Base-by-base conservation (phyloP, 2,888 invertebrate species). In the Therioaphis trifolii region DNA sequence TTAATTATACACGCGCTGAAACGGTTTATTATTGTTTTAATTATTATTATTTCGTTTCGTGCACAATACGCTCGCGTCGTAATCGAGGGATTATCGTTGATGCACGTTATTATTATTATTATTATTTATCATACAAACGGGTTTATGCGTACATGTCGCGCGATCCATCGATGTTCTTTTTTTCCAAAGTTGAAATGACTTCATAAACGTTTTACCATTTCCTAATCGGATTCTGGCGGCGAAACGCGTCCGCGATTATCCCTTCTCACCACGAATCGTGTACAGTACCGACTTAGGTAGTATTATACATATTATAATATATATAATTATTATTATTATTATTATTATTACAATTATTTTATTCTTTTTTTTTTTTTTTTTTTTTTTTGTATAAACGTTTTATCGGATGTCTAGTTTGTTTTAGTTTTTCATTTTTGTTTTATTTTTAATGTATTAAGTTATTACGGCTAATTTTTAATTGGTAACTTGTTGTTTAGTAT, bases 401-500 rank as follows among this genome's bases (percentile, higher is more conserved):
- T 78, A 66, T 52, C 29, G 29, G 27, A 72, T 27, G 21, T 58
- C 2, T 68, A 68, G 66, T 35, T 68, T 68, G 52, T 78, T 78
- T 77, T 77, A 61, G 43, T 76, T 63, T 63, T 46, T 77, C 29
- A 63, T 63, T 63, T 76, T 71, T 52, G 21, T 74, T 55, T 68
- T 18, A 52, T 66, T 66, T 78, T 71, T 76, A 24, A 71, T 79
- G 58, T 80, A 80, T 58, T 82, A 82, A 61, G 46, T 82, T 72
- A 80, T 80, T 71, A 58, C 46, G 43, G 71, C 21, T 71, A 43
- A 80, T 46, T 61, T 69, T 71, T 71, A 71, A 78, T 55, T 68
- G 68, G 12, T 69, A 58, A 63, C 52, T 80, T 58, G 80, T 80
- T 79, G 68, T 79, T 71, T 71, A 71, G 71, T 80, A 71, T 80